Evolutionary conservation across 2,113 vertebrate genomes (phyloP).

Genomic region (Deroptyus accipitrinus): DNA sequence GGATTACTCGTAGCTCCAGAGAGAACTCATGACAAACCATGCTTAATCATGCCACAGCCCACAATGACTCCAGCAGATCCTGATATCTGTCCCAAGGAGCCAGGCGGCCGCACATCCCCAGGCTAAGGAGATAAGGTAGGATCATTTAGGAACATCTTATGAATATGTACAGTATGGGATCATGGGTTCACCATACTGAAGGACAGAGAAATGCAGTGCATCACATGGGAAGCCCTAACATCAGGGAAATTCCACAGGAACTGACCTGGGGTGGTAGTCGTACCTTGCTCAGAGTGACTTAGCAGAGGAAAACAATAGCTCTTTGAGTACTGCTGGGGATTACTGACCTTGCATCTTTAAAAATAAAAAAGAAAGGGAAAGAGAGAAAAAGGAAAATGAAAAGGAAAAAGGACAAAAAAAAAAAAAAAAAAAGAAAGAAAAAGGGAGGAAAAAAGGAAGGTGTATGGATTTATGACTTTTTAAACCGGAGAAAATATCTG

Average conservation of each 20-base stretch:
- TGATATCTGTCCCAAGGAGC: background rate
- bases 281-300: accelerated
- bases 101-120: accelerated
- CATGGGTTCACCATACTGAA: background rate
- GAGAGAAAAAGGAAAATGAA: background rate
- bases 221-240: accelerated
- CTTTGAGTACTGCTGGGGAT: background rate
- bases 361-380: background rate
- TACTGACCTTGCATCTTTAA: too few relatives aligned
- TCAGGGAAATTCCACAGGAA: background rate
- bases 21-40: background rate
- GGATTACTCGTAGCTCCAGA: accelerated
- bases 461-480: background rate
- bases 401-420: background rate
- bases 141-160: background rate
- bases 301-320: accelerated
- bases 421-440: background rate
- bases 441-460: background rate
- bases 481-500: background rate
- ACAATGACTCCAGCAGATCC: background rate
- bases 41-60: background rate
- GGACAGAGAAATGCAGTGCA: accelerated
- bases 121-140: background rate
- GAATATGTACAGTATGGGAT: background rate
- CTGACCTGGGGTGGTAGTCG: accelerated